phyloP scores from a whole-genome alignment of 2,797 vertebrate species.

The Thripadectes ignobilis region DNA sequence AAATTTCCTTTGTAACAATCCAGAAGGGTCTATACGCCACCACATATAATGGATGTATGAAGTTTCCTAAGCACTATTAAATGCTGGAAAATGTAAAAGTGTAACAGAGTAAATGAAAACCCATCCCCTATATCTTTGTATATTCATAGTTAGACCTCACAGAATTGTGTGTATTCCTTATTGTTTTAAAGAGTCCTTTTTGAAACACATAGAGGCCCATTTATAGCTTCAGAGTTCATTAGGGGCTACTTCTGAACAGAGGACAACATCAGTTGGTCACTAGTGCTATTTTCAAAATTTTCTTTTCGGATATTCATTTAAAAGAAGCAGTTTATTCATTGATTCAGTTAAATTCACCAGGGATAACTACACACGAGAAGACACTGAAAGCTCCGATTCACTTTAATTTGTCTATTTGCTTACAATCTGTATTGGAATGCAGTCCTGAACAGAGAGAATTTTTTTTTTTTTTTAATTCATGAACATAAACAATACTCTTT shows the following conservation, averaged over 20 bases:
- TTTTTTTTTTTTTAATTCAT: conserved; percentile 8
- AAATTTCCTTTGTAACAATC: not conserved
- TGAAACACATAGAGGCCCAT: not conserved
- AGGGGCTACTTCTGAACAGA: not conserved
- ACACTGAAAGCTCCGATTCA: conserved; percentile 64
- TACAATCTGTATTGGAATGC: conserved; percentile 45
- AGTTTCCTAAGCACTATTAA: not conserved
- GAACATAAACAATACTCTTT: conserved; percentile 22
- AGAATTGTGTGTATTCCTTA: not conserved
- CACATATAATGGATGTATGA: not conserved
- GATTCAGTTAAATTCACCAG: conserved; percentile 37
- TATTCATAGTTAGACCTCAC: not conserved
- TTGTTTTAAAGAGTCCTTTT: conserved; percentile 10
- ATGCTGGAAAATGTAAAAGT: not conserved
- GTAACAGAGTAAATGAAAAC: not conserved
- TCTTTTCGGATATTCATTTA: conserved; percentile 27
- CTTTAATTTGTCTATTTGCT: conserved; percentile 48
- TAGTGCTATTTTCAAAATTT: conserved; percentile 21
- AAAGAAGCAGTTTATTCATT: conserved; percentile 59
- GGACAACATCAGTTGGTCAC: not conserved
- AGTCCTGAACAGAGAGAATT: conserved; percentile 5
- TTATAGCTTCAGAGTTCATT: not conserved
- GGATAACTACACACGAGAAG: not conserved
- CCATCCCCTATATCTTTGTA: not conserved
- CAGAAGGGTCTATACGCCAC: not conserved